Evolutionary conservation across 2,113 vertebrate species (phyloP), one percentile per base, ranked within the genome.

Genomic region (Cyphomyrus plagiostoma): DNA sequence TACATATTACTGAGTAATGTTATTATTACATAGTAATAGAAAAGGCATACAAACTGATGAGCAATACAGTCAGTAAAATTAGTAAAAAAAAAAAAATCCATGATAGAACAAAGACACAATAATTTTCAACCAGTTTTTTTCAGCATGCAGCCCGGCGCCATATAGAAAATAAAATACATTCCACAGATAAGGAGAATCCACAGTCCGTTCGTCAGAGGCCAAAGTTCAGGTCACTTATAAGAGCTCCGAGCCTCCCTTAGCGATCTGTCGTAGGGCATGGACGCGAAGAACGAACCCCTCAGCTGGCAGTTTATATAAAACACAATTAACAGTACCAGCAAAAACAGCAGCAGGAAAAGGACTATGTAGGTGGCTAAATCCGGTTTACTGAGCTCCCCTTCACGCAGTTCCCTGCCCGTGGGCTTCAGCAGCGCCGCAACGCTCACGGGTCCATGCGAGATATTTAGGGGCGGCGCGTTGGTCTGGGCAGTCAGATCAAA

Each of bases 291-390:
- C 92, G 98, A 99, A 94, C 97, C 98, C 94, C 97, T 97, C 92
- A 99, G 97, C 95, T 99, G 98, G 91, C 98, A 99, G 95, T 99
- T 98, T 90, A 99, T 99, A 95, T 98, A 99, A 94, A 99, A 97
- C 89, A 99, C 97, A 74, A 99, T 98, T 86, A 99, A 95, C 30
- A 97, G 95, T 95, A 99, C 98, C 50, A 97, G 94, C 89, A 99
- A 93, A 92, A 99, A 97, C 89, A 99, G 95, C 91, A 99, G 94
- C 82, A 98, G 96, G 95, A 98, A 99, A 90, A 99, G 97, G 90
- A 98, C 96, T 74, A 99, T 93, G 93, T 99, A 99, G 91, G 98
- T 99, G 92, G 96, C 94, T 94, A 99, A 94, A 94, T 99, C 98
- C 26, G 98, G 98, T 92, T 98, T 99, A 70, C 97, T 95, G 89